Evolutionary conservation across 2,888 invertebrate species (phyloP).

Genomic region (Drosophila macrothrix): DNA sequence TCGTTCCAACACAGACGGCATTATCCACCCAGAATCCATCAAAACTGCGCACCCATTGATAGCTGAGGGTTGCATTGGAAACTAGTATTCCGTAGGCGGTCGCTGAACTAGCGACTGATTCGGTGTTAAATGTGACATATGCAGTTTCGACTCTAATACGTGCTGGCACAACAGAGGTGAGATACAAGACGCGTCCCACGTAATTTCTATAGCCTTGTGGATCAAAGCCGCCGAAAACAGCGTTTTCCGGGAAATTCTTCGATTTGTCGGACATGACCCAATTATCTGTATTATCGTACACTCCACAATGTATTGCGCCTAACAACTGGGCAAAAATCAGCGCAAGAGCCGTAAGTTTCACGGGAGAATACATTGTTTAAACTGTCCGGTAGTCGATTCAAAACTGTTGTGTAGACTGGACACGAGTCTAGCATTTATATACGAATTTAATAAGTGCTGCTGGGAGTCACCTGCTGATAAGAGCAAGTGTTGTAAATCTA

Average conservation of each 20-base stretch:
- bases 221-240: constrained; percentile 54
- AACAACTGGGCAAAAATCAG: constrained; percentile 47
- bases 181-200: constrained; percentile 45
- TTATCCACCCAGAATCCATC: constrained; percentile 49
- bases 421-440: constrained; percentile 10
- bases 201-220: constrained; percentile 53
- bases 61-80: constrained; percentile 30
- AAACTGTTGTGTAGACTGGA: constrained; percentile 3
- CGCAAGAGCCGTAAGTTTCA: constrained; percentile 21
- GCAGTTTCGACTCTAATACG: constrained; percentile 53
- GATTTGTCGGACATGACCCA: constrained; percentile 37
- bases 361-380: constrained; percentile 37
- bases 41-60: constrained; percentile 52
- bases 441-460: not conserved
- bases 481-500: not conserved
- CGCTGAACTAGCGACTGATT: not conserved
- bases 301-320: constrained; percentile 35
- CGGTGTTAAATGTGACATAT: constrained; percentile 37
- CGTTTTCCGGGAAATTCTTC: constrained; percentile 36
- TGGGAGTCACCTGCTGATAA: constrained; percentile 29
- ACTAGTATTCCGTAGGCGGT: constrained; percentile 36
- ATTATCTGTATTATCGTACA: constrained; percentile 41
- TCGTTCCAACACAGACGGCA: constrained; percentile 52
- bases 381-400: constrained; percentile 8
- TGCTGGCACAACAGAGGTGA: constrained; percentile 40